Evolutionary conservation across 2,113 vertebrate genomes (phyloP), one percentile per base, ranked within the genome.

Genomic region (Psilopsiagon aymara): DNA sequence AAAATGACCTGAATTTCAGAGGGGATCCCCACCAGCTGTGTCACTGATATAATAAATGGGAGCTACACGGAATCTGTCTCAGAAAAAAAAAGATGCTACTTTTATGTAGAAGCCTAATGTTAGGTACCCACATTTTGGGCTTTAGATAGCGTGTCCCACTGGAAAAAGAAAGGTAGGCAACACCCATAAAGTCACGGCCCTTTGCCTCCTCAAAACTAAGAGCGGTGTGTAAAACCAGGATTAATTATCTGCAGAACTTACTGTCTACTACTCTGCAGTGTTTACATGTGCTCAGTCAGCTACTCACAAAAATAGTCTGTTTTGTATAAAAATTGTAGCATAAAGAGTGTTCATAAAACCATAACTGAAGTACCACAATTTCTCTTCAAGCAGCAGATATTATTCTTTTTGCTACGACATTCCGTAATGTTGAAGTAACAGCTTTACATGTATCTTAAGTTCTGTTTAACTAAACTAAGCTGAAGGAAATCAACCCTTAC

Each of bases 31-130:
- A 33, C 14, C 74, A 80, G 31, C 57, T 43, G 17, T 39, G 39
- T 17, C 64, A 64, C 39, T 12, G 25, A 25, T 35, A 46, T 1
- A 39, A 46, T 1, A 39, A 55, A 67, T 0, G 1, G 51, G 47
- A 74, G 73, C n/a, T 69, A 33, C 33, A 74, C 18, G 53, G 37
- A 78, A 68, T 46, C 35, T 10, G 20, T 5, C 59, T 57, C 41
- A 13, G 28, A 37, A 66, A 51, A 41, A 39, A 44, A 23, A 39
- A 39, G 1, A 29, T 1, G 31, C 28, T 41, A 14, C 12, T 2
- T 44, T 39, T 52, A 23, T 13, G 16, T 16, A 52, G 53, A 35
- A 69, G 37, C 21, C 33, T 25, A 3, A 63, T 6, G 20, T 78
- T n/a, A 57, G 35, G 67, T 35, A 49, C 6, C n/a, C 31, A 9